Evolutionary conservation across 2,797 vertebrate genomes (phyloP).

Genomic region (Streptopelia turtur): DNA sequence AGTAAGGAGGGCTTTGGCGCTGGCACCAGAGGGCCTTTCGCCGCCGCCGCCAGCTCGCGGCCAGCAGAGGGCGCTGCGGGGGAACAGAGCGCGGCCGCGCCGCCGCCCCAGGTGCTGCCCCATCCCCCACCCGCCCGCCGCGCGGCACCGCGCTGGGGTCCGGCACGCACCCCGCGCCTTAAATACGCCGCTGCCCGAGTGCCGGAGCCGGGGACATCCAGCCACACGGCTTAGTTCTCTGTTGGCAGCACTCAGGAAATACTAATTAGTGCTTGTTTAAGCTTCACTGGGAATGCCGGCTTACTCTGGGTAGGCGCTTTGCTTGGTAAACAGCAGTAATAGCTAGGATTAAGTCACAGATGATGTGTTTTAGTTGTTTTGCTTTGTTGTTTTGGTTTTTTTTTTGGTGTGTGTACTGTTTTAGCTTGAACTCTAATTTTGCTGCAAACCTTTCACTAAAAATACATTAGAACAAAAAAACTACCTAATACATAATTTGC

Average conservation of each 20-base stretch:
- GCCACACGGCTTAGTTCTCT: fast-evolving
- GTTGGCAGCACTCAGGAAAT: fast-evolving
- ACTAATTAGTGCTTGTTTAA: fast-evolving
- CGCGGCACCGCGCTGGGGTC: too few species aligned
- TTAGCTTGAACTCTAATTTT: not conserved
- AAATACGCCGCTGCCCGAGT: too few species aligned
- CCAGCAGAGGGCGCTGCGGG: conserved; percentile 81
- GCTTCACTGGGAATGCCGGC: not conserved
- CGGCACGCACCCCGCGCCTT: too few species aligned
- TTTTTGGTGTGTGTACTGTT: not conserved
- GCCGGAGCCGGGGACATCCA: fast-evolving
- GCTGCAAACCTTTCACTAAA: not conserved
- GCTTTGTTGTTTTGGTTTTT: too few species aligned
- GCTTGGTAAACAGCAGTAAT: not conserved
- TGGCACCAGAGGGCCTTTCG: conserved; percentile 74
- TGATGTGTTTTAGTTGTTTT: conserved; percentile 25
- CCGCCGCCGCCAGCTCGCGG: conserved; percentile 71
- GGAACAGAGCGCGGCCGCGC: conserved; percentile 73
- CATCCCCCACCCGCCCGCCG: not conserved
- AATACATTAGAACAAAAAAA: not conserved
- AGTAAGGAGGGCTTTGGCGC: conserved; percentile 82
- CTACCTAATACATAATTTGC: not conserved
- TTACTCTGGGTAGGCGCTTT: fast-evolving
- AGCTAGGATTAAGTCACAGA: conserved; percentile 60
- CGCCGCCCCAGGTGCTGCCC: conserved; percentile 83